phyloP scores from a whole-genome alignment of 2,797 vertebrate genomes.

The Karalla daura region DNA sequence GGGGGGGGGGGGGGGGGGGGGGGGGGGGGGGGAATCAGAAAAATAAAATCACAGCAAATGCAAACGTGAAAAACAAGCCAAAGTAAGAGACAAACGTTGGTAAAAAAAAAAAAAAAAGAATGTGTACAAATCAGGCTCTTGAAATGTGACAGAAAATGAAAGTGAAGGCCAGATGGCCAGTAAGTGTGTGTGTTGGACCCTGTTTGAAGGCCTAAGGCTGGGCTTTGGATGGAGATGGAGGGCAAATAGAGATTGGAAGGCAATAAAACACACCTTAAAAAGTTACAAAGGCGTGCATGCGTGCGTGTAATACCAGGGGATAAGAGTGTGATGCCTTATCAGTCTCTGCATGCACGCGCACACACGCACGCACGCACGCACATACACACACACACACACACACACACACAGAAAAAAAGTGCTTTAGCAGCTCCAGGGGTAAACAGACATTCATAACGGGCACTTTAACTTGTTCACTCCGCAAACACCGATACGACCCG shows the following conservation, averaged over 20 bases:
- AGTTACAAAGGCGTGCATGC: conserved; percentile 43
- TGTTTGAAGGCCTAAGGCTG: conserved; percentile 68
- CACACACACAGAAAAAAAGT: conserved; percentile 60
- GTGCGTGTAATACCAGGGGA: conserved; percentile 44
- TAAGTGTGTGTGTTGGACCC: conserved; percentile 64
- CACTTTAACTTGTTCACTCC: conserved; percentile 65
- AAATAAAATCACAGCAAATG: conserved; percentile 68
- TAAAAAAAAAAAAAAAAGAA: conserved; percentile 38
- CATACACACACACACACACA: conserved; percentile 1
- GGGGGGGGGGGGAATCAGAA: conserved; percentile 38
- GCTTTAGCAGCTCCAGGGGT: conserved; percentile 75
- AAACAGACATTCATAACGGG: conserved; percentile 77
- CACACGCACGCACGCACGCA: conserved; percentile 16
- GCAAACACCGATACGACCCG: conserved; percentile 44
- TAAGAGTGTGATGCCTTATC: conserved; percentile 52
- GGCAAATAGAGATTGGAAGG: conserved; percentile 57
- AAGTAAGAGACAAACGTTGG: conserved; percentile 34
- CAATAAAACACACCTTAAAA: conserved; percentile 61
- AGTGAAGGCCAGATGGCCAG: conserved; percentile 47
- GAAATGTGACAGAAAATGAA: conserved; percentile 50
- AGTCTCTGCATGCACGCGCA: conserved; percentile 5
- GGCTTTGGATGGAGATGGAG: conserved; percentile 59
- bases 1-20: conserved; percentile 19
- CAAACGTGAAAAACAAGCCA: conserved; percentile 39
- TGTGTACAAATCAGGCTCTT: conserved; percentile 40